Percentiles rank a stretch among this genome's conserved stretches.
phyloP scores from a whole-genome alignment of 2,888 invertebrate genomes.

The Galerucella nymphaeae region DNA sequence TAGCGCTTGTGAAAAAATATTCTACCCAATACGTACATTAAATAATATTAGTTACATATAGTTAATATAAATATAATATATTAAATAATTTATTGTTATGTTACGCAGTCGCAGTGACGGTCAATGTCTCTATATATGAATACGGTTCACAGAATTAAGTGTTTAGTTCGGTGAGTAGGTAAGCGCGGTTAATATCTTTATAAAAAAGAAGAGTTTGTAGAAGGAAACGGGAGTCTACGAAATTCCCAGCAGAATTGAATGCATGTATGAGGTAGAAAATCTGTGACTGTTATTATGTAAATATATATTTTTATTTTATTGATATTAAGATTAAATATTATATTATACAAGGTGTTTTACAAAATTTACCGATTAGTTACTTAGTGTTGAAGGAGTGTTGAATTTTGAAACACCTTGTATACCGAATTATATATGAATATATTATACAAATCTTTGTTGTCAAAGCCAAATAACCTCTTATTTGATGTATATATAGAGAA shows the following conservation, averaged over 20 bases:
- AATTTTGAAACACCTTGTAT: neutral
- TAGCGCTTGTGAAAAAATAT: no score
- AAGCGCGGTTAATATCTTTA: no score
- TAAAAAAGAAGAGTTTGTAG: no score
- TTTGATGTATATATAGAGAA: conserved; percentile 17
- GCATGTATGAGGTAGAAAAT: neutral
- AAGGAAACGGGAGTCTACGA: no score
- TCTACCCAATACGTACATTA: no score
- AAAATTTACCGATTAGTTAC: no score
- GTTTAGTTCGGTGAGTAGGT: no score
- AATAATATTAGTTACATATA: neutral
- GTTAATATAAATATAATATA: neutral
- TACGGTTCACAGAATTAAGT: neutral
- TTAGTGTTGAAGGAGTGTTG: neutral
- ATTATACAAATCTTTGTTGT: conserved; percentile 8
- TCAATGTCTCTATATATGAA: neutral
- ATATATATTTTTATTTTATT: neutral
- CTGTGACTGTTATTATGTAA: neutral
- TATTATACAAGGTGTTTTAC: neutral
- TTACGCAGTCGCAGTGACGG: neutral
- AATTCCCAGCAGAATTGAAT: no score
- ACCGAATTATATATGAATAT: neutral
- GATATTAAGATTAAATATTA: neutral
- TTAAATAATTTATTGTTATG: conserved; percentile 3
- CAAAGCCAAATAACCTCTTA: conserved; percentile 23